Percentiles rank a stretch among this genome's conserved stretches.
Conservation (phyloP, 1,140 invertebrate species). For the Elysia chlorotica region DNA sequence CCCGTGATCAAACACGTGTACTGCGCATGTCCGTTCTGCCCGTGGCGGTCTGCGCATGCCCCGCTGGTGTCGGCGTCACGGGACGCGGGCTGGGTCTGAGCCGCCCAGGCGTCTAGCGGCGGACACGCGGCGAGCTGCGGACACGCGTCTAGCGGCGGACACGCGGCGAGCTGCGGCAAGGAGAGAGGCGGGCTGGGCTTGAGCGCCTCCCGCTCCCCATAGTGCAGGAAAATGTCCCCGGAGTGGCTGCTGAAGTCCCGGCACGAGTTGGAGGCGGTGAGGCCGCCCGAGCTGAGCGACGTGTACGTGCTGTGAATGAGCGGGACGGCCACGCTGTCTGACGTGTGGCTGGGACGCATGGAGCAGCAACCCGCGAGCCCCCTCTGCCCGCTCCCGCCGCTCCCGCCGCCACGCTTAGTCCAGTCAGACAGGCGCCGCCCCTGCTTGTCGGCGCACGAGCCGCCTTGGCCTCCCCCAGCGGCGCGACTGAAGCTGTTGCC, state of each 20-base stretch:
- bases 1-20: neutral
- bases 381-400: neutral
- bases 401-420: neutral
- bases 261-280: neutral
- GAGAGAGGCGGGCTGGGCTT: neutral
- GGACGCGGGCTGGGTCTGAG: neutral
- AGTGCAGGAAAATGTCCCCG: neutral
- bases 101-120: neutral
- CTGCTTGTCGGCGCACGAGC: neutral
- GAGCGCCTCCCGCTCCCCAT: too few species aligned
- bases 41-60: neutral
- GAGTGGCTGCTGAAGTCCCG: neutral
- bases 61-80: neutral
- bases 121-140: neutral
- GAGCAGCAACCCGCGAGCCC: neutral
- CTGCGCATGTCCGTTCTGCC: constrained; percentile 1
- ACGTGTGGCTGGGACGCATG: neutral
- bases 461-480: neutral
- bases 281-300: neutral
- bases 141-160: neutral
- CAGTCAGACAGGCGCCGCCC: neutral
- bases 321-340: neutral
- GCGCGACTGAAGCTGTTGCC: neutral
- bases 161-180: neutral
- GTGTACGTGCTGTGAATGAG: neutral